Percentiles rank a stretch among this genome's conserved stretches.
These are phyloP conservation scores for Cydia pomonella DNA, from an alignment of 1,140 invertebrate genomes.

Conservation along the genomic window DNA sequence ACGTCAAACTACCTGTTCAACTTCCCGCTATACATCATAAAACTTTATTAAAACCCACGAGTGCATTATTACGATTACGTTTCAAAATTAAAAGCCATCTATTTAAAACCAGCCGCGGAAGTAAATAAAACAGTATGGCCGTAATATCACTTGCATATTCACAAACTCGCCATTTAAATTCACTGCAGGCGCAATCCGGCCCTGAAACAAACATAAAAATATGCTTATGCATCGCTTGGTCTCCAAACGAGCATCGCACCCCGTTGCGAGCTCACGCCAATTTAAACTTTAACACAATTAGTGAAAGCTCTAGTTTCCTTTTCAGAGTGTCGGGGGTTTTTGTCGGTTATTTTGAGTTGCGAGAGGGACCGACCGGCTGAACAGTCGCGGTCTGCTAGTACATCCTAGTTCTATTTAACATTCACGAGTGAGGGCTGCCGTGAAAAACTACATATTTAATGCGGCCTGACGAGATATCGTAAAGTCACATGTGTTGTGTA, in stretches of 20 bases:
- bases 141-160: conserved; percentile 59
- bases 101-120: conserved; percentile 41
- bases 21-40: background rate
- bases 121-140: conserved; percentile 55
- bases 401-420: conserved; percentile 20
- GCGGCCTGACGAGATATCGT: background rate
- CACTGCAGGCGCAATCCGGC: conserved; percentile 52
- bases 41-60: background rate
- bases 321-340: background rate
- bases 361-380: background rate
- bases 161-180: conserved; percentile 57
- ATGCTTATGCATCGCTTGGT: conserved; percentile 46
- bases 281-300: conserved; percentile 16
- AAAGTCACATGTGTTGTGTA: conserved; percentile 7
- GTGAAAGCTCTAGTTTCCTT: background rate
- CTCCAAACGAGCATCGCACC: conserved; percentile 30
- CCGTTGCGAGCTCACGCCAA: background rate
- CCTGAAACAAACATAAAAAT: conserved; percentile 60
- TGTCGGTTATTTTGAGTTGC: conserved; percentile 14
- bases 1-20: background rate
- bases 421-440: conserved; percentile 9
- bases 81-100: conserved; percentile 31
- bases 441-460: conserved; percentile 24
- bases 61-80: background rate
- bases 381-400: conserved; percentile 19